Evolutionary conservation across 2,113 vertebrate genomes (phyloP).

Genomic region (Pyxicephalus adspersus): DNA sequence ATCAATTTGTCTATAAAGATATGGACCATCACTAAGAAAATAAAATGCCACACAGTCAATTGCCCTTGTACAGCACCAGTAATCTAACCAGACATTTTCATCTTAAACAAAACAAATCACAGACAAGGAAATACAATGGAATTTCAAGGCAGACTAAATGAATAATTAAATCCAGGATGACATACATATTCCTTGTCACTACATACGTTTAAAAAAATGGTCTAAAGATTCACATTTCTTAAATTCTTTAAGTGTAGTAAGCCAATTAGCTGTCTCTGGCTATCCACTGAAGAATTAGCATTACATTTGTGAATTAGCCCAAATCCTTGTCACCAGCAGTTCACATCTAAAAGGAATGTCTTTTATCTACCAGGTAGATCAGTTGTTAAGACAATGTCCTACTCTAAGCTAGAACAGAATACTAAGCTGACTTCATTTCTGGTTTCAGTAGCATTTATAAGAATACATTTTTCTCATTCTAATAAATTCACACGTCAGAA

Average conservation of each 20-base stretch:
- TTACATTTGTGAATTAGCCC: slow-evolving; percentile 43
- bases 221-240: slow-evolving; percentile 4
- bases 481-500: slow-evolving; percentile 15
- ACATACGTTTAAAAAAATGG: too few species aligned
- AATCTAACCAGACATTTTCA: too few species aligned
- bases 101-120: too few species aligned
- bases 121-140: too few species aligned
- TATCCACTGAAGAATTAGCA: slow-evolving; percentile 18
- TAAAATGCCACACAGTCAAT: too few species aligned
- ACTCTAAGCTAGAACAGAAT: slow-evolving; percentile 19
- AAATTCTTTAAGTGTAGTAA: slow-evolving; percentile 12
- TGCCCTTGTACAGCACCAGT: too few species aligned
- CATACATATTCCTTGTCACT: too few species aligned
- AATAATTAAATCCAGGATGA: too few species aligned
- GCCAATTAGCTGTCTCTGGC: slow-evolving; percentile 3
- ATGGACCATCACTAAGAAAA: too few species aligned
- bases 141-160: too few species aligned
- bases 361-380: slow-evolving; percentile 55
- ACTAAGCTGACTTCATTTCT: slow-evolving; percentile 35
- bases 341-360: slow-evolving; percentile 40
- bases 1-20: too few species aligned
- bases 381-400: slow-evolving; percentile 18
- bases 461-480: slow-evolving; percentile 4
- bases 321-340: slow-evolving; percentile 49
- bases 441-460: not conserved